Evolutionary conservation across 1,140 invertebrate species (phyloP), one percentile per base, ranked within the genome.

Genomic region (Brachionus manjavacas): DNA sequence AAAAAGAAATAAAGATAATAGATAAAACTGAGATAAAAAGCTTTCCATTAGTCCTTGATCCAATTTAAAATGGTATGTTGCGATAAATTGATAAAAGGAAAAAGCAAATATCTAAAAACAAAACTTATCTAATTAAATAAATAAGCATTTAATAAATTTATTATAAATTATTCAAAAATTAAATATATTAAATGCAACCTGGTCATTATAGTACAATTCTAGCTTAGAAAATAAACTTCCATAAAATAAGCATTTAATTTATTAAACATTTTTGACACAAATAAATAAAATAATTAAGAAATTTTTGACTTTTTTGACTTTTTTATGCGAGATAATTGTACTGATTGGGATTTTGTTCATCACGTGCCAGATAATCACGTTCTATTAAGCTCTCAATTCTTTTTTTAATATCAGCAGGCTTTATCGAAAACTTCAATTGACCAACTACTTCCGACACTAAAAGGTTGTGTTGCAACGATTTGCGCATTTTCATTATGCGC

Each of bases 401-500:
- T 66, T 84, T 84, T 39, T 84, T 84, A 28, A 84, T 84, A 66
- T 72, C 68, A 35, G 83, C 43, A 12, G 66, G 66, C 25, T 81
- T 81, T n/a, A 81, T 81, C 12, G 79, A 46, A 46, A 81, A 81
- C 43, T 84, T 72, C 11, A 84, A 64, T 78, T 84, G 83, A 64
- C 43, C 28, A 55, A 66, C 60, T n/a, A 92, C 92, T 92, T 99
- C 97, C 31, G 96, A 93, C 68, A 99, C 95, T 80, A 99, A 91
- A 87, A 96, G 92, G 89, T 96, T 97, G 86, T 91, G 90, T 76
- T 88, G 86, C 92, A 99, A 94, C 87, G 93, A 93, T 92, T 98
- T 98, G 80, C 97, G 92, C 35, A 95, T 95, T 91, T 99, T 99
- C 98, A 99, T 99, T 87, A 99, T 98, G 87, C 98, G 93, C 70